Base-by-base conservation (phyloP, 2,113 vertebrate species). In the Ceyx cyanopectus region DNA sequence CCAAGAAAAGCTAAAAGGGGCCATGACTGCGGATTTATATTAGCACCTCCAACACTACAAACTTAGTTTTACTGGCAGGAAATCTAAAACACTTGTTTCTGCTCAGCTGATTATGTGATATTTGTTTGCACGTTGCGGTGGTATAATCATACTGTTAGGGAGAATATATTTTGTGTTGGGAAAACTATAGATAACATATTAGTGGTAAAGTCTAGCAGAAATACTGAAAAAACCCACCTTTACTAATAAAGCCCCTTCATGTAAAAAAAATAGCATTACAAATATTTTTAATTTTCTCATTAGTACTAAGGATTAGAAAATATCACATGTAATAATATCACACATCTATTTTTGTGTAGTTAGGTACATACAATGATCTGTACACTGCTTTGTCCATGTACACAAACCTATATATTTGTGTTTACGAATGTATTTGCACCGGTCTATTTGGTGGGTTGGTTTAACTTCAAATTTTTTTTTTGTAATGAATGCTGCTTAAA, bases 1-100 rank as follows among this genome's bases (percentile, higher is more conserved):
- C 72, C 96, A 97, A 75, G 97, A 98, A 82, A 98, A 96, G 93
- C 98, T 98, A 86, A 98, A 97, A 95, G 97, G 69, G 29, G 78
- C 96, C 62, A 80, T 97, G 87, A 76, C 90, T 85, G 76, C 95
- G 65, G 97, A 97, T 93, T 96, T 93, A 77, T 98, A 97, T 90
- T 98, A 98, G 96, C 37, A 53, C 29, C 85, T 90, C 29, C 0
- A 0, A 75, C 41, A 69, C 58, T 54, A 58, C 62, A 91, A 89
- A 83, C 83, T 78, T 65, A 40, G n/a, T 85, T 92, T 90, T 72
- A 51, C 77, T 81, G 70, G 58, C 74, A 90, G 40, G 34, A 95
- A 96, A 95, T 85, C 30, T 88, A 75, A 95, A 86, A 5, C 61
- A 91, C 45, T 77, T 83, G 56, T 91, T 93, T 92, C 61, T 83